phyloP scores from a whole-genome alignment of 1,140 invertebrate genomes.

The Eupeodes corollae region DNA sequence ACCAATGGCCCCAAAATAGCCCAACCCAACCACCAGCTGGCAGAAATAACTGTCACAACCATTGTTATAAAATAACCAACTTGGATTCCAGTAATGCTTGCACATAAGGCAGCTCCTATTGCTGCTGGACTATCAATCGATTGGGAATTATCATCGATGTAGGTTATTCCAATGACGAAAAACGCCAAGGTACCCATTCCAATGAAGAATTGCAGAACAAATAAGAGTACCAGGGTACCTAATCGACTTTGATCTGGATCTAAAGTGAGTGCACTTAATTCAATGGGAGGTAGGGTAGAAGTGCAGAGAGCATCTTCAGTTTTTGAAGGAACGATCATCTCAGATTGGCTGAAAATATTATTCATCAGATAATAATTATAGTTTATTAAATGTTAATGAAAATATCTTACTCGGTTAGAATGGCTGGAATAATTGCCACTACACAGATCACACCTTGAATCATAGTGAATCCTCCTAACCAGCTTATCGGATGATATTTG shows the following conservation, averaged over 20 bases:
- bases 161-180: constrained; percentile 51
- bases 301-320: neutral
- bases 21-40: constrained; percentile 47
- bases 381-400: neutral
- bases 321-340: neutral
- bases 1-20: constrained; percentile 44
- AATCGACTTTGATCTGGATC: constrained; percentile 18
- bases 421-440: constrained; percentile 45
- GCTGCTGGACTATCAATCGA: constrained; percentile 42
- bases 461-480: constrained; percentile 46
- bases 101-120: constrained; percentile 22
- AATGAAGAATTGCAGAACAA: constrained; percentile 45
- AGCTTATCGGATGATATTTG: constrained; percentile 45
- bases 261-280: constrained; percentile 11
- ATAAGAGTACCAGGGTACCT: constrained; percentile 41
- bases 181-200: constrained; percentile 49
- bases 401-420: constrained; percentile 34
- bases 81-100: constrained; percentile 28
- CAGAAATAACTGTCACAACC: constrained; percentile 17
- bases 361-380: no score
- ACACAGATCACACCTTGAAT: constrained; percentile 43
- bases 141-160: constrained; percentile 55
- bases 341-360: neutral
- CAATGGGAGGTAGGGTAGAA: constrained; percentile 15
- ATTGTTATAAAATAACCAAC: constrained; percentile 30